Conservation (phyloP, 2,797 vertebrate genomes). For the Luscinia megarhynchos region DNA sequence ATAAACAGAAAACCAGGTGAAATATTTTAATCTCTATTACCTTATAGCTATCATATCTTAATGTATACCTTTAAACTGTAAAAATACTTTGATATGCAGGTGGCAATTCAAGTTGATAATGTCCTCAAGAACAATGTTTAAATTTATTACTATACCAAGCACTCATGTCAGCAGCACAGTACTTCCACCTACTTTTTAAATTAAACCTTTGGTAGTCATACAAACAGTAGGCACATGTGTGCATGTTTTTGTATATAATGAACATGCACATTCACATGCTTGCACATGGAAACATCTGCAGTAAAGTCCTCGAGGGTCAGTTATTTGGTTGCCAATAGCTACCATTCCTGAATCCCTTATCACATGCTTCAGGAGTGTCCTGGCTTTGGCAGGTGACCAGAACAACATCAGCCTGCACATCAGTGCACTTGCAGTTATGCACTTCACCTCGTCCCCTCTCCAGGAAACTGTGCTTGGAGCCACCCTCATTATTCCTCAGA, state of each 20-base stretch:
- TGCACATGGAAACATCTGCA: neutral
- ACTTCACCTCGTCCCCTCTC: neutral
- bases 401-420: rapidly evolving
- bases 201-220: neutral
- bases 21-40: neutral
- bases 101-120: neutral
- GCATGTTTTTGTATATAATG: neutral
- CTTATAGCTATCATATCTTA: neutral
- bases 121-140: neutral
- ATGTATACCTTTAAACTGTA: neutral
- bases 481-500: neutral
- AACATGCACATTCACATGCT: rapidly evolving
- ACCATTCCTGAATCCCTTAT: neutral
- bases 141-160: neutral
- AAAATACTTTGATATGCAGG: neutral
- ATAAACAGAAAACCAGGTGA: neutral
- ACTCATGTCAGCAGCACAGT: neutral
- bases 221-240: rapidly evolving
- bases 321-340: neutral
- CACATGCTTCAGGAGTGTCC: neutral
- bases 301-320: neutral
- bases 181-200: neutral
- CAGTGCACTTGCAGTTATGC: neutral
- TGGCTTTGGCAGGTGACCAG: neutral
- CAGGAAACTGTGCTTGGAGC: neutral